Evolutionary conservation across 2,888 invertebrate species (phyloP), one percentile per base, ranked within the genome.

Genomic region (Tiliacea aurago): DNA sequence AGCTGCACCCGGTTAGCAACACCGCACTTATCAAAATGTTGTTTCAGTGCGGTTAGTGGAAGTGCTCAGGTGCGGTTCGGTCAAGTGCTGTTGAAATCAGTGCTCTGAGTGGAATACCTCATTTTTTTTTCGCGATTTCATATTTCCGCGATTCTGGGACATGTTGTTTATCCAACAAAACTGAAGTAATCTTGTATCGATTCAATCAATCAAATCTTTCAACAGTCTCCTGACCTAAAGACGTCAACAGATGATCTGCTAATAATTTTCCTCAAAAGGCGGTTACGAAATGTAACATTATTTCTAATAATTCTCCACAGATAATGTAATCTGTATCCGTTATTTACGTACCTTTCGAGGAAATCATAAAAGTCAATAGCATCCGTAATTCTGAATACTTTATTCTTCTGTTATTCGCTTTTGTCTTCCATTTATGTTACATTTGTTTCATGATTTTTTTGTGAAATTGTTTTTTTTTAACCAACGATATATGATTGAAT

Each of bases 281-380:
- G 37, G 15, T 66, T 53, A 41, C 55, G 51, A 58, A 55, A 72
- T 64, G 33, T 59, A 43, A 72, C 68, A 80, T 70, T 76, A 72
- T 74, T 74, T 76, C 61, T 66, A n/a, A 59, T 72, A 76, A 78
- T 84, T 73, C 71, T 20, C 59, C 61, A 47, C 37, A 74, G 76
- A 74, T 78, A 73, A 71, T 71, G 67, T 81, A 73, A 81, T 76
- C 66, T 68, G 45, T 63, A 71, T 78, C 70, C 67, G 53, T 75
- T 83, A 81, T 78, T 78, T 80, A 78, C 69, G 71, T 59, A 70
- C 43, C 68, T 81, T 71, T 75, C 59, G 47, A 80, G 84, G 85
- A 80, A 86, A 84, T 82, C 84, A 72, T 85, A 80, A 81, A 86
- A 75, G 74, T 78, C 84, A 75, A 86, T 82, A 80, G 75, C 78